Evolutionary conservation across 2,888 invertebrate genomes (phyloP), one percentile per base, ranked within the genome.

Genomic region (Cerastis rubricosa): DNA sequence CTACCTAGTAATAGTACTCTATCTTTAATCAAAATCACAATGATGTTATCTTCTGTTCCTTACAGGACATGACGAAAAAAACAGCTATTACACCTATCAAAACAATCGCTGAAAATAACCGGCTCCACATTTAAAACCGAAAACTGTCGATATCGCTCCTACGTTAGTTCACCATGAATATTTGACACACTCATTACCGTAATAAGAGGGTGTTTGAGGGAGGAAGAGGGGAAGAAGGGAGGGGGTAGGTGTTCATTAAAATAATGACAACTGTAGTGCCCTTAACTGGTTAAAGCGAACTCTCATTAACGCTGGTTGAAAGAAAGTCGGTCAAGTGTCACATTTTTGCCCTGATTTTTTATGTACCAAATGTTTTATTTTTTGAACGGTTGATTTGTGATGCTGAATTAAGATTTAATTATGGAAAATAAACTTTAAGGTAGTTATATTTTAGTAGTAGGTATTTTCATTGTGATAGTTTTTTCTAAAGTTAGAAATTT

Each of bases 181-280:
- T 89, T 89, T 89, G 82, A 90, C 81, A 84, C 69, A 74, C 80
- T 87, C 87, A 87, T 89, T 89, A 89, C 77, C 63, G 72, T 88
- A 89, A 85, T 85, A 86, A 83, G 82, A 73, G 85, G 68, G 78
- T 51, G 76, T 65, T 54, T 7, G 22, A 7, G 57, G 47, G 43
- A 25, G 22, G 43, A 1, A 35, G 9, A 19, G 22, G 12, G 8
- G 63, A 40, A 47, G 19, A 29, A 54, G 49, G 59, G 69, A 64
- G 72, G 51, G 19, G 54, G 75, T 70, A 67, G 75, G 74, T 69
- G 83, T 87, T 90, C 90, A 89, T 90, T 90, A 89, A 89, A 90
- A 88, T 90, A 90, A 91, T 89, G 87, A 91, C 87, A 89, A 86
- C 76, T 85, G 81, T 85, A 85, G 84, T 80, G 75, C 74, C 77